These are phyloP conservation scores for Eclectus roratus DNA, from an alignment of 2,113 vertebrate species.

Conservation along the genomic window DNA sequence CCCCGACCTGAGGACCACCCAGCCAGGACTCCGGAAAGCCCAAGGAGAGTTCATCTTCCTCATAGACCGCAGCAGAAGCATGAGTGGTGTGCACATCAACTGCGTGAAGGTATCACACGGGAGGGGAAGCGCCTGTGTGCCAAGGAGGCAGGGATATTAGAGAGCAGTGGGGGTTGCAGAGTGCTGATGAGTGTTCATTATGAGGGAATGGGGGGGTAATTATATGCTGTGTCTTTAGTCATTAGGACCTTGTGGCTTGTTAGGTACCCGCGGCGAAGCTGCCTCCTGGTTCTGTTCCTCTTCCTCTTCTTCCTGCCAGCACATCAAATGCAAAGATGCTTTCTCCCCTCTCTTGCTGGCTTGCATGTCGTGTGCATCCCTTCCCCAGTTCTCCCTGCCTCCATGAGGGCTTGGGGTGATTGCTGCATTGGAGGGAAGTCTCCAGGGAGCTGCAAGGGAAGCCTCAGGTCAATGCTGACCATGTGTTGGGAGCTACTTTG, in stretches of 20 bases:
- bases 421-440: background rate
- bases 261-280: background rate
- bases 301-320: background rate
- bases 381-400: background rate
- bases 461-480: rapidly evolving
- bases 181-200: background rate
- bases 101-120: constrained; percentile 79
- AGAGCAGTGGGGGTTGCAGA: background rate
- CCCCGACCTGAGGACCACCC: constrained; percentile 81
- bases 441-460: background rate
- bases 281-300: background rate
- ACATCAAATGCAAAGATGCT: background rate
- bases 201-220: background rate
- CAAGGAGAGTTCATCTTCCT: constrained; percentile 96
- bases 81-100: constrained; percentile 82
- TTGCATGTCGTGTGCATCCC: background rate
- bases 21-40: constrained; percentile 80
- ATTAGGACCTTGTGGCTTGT: background rate
- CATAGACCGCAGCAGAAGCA: constrained; percentile 89
- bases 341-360: background rate
- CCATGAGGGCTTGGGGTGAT: background rate
- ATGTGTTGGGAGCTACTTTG: background rate
- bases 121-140: background rate
- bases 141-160: background rate
- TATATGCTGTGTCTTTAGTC: background rate